Evolutionary conservation across 2,113 vertebrate species (phyloP).

Genomic region (Zapornia atra): DNA sequence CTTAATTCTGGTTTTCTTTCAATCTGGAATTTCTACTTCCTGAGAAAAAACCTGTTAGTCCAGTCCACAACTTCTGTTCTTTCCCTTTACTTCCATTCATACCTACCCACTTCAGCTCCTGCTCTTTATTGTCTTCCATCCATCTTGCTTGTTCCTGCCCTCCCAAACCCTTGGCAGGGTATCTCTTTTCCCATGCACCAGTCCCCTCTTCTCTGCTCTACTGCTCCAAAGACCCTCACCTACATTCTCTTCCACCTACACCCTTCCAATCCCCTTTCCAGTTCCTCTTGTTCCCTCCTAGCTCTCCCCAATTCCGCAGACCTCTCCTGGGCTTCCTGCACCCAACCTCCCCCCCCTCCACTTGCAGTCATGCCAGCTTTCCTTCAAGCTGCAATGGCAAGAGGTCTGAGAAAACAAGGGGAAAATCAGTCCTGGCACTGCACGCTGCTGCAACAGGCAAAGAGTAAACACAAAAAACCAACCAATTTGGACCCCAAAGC

Average conservation of each 20-base stretch:
- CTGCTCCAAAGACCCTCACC: background rate
- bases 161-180: background rate
- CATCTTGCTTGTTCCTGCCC: background rate
- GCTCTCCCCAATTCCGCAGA: background rate
- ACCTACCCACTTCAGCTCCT: background rate
- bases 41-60: background rate
- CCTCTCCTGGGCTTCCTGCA: background rate
- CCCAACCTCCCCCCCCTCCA: accelerated
- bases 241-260: background rate
- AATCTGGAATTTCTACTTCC: background rate
- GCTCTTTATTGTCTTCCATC: background rate
- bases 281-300: background rate
- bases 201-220: background rate
- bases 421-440: background rate
- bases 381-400: background rate
- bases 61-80: background rate
- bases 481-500: background rate
- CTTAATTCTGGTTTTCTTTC: background rate
- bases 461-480: background rate
- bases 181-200: background rate
- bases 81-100: background rate
- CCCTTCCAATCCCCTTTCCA: accelerated
- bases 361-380: background rate
- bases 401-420: background rate
- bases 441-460: background rate